A percentile compares a stretch with the other conserved stretches of the same genome.
Conservation (phyloP, 2,888 invertebrate genomes). For the Minunthozetes semirufus region DNA sequence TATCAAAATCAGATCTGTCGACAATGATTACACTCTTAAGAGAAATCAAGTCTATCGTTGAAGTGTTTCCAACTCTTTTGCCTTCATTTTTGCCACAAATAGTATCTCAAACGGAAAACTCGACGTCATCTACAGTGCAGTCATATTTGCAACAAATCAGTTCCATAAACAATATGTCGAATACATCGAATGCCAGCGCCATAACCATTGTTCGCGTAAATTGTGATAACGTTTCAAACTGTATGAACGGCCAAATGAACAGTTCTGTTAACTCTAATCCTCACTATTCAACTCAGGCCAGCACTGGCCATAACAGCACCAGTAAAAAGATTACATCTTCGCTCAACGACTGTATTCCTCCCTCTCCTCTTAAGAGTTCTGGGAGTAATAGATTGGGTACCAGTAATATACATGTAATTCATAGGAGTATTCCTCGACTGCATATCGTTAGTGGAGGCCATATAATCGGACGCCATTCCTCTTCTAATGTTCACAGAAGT, state of each 20-base stretch:
- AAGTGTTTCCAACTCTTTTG: conserved; percentile 70
- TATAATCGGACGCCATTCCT: conserved; percentile 12
- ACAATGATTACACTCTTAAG: conserved; percentile 67
- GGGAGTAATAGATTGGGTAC: conserved; percentile 7
- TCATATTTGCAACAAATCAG: conserved; percentile 48
- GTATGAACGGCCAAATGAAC: not conserved
- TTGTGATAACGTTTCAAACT: conserved; percentile 30
- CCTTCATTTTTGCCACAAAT: conserved; percentile 54
- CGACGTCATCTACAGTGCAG: conserved; percentile 47
- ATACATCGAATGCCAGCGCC: conserved; percentile 9
- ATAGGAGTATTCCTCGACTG: conserved; percentile 36
- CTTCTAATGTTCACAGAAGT: conserved; percentile 25
- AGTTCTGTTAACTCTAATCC: not conserved
- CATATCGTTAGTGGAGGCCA: conserved; percentile 33
- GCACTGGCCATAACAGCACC: not conserved
- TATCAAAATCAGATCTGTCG: conserved; percentile 63
- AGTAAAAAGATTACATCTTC: not conserved
- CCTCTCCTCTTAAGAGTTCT: not conserved
- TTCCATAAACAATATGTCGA: conserved; percentile 10
- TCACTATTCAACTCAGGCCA: not conserved
- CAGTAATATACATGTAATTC: conserved; percentile 29
- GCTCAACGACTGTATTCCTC: not conserved
- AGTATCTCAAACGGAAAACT: conserved; percentile 57
- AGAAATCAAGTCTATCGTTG: conserved; percentile 72
- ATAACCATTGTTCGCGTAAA: conserved; percentile 31